Evolutionary conservation across 92 coral and sea anemone genomes (phyloP).

Genomic region (Paragorgia papillata): DNA sequence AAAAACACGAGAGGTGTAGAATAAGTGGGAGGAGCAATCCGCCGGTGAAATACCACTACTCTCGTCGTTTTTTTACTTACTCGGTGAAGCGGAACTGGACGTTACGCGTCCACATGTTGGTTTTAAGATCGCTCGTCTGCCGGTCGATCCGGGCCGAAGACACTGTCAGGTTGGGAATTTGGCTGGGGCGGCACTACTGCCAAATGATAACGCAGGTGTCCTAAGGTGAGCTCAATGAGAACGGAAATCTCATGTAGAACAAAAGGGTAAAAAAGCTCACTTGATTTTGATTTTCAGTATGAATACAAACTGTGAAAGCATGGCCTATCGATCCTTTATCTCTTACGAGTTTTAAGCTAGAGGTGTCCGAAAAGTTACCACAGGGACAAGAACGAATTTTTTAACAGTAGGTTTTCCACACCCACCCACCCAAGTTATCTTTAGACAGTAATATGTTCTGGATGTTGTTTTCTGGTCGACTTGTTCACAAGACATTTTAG

Average conservation of each 20-base stretch:
- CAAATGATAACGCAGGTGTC: slow-evolving; percentile 65
- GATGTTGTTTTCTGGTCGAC: too few species aligned
- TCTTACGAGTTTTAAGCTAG: slow-evolving; percentile 48
- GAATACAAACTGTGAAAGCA: slow-evolving; percentile 59
- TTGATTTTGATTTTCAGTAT: slow-evolving; percentile 55
- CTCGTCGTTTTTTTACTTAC: slow-evolving; percentile 25
- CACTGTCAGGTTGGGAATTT: slow-evolving; percentile 68
- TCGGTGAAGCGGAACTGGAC: slow-evolving; percentile 24
- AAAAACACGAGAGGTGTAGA: slow-evolving; percentile 31
- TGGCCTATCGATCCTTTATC: slow-evolving; percentile 53
- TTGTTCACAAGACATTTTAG: too few species aligned
- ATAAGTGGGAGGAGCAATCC: slow-evolving; percentile 36
- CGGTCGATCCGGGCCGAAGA: slow-evolving; percentile 51
- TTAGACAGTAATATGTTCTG: too few species aligned
- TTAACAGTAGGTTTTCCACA: neutral
- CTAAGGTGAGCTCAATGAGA: slow-evolving; percentile 63
- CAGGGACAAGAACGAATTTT: slow-evolving; percentile 2
- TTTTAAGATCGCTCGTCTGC: slow-evolving; percentile 39
- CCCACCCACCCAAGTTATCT: too few species aligned
- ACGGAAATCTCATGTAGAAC: slow-evolving; percentile 53
- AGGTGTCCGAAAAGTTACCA: slow-evolving; percentile 51
- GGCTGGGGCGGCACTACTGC: slow-evolving; percentile 73
- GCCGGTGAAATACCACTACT: slow-evolving; percentile 36
- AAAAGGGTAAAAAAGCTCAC: slow-evolving; percentile 55
- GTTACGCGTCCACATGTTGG: slow-evolving; percentile 17